Base-by-base conservation (phyloP, 2,113 vertebrate genomes). In the Delphinapterus leucas region DNA sequence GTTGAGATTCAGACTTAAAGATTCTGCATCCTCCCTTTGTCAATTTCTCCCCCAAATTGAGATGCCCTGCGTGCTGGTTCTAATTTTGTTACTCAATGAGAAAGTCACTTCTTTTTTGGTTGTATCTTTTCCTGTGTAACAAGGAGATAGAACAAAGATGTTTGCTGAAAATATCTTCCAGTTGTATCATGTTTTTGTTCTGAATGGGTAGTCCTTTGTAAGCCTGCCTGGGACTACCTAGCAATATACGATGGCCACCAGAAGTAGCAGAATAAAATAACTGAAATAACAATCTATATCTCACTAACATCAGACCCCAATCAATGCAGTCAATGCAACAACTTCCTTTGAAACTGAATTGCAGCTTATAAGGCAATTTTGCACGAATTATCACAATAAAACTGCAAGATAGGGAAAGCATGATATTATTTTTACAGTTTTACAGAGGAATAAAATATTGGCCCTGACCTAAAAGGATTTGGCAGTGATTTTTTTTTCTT, bases 381-480 rank as follows among this genome's bases (percentile, higher is more conserved):
- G 6, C 14, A 44, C 21, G 18, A 20, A 58, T 81, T 21, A 41
- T 38, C 28, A n/a, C 49, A 86, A 49, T 93, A 25, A 93, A 71
- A 95, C 6, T 76, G 3, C 15, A 93, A 47, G 55, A 88, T 38
- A 74, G 44, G 18, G 12, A 80, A 25, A 60, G 13, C 0, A 61
- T n/a, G 10, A 88, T 93, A 44, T 73, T 68, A 55, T 38, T 89
- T 92, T 44, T 58, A 82, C 15, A 79, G 3, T 83, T 93, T 79
- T 83, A 82, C 8, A 82, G 7, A 90, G 2, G 2, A 93, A 1
- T 73, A 2, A 96, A 91, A 89, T 83, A 23, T 67, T 88, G 28
- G 4, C 9, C 15, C 8, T 61, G 13, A 85, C 14, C 7, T 73
- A 55, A 93, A 76, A 0, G 18, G 1, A 25, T 44, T 85, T 73